phyloP scores from a whole-genome alignment of 2,888 invertebrate genomes.

The Muschampia plurimacula region DNA sequence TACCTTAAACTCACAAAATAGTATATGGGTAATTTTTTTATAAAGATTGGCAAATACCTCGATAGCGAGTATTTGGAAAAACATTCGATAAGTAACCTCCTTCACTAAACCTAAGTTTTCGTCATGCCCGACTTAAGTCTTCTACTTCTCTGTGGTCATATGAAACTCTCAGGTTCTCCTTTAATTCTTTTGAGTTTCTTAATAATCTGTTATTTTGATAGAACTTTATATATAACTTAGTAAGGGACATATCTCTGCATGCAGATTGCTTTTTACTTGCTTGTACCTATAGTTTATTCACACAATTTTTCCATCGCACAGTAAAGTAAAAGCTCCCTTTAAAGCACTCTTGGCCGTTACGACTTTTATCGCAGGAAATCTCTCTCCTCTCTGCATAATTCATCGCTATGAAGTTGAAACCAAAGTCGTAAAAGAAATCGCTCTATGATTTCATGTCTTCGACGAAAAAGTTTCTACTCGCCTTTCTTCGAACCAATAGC shows the following conservation, averaged over 20 bases:
- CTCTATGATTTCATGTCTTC: slow-evolving; percentile 84
- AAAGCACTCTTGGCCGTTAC: slow-evolving; percentile 81
- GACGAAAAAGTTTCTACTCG: slow-evolving; percentile 79
- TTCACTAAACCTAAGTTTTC: too few relatives aligned
- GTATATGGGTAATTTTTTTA: too few relatives aligned
- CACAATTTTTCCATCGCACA: slow-evolving; percentile 25
- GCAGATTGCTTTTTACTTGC: slow-evolving; percentile 10
- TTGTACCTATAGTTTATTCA: neutral
- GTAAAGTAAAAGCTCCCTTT: slow-evolving; percentile 75
- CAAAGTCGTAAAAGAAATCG: slow-evolving; percentile 84
- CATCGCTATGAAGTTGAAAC: slow-evolving; percentile 85
- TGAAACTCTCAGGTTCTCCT: neutral
- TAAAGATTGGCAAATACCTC: too few relatives aligned
- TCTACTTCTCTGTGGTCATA: too few relatives aligned
- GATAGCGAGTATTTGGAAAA: too few relatives aligned
- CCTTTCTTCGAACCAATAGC: slow-evolving; percentile 75
- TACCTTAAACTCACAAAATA: too few relatives aligned
- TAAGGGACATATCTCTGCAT: neutral
- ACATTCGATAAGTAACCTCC: too few relatives aligned
- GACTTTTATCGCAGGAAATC: slow-evolving; percentile 84
- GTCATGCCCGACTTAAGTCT: too few relatives aligned
- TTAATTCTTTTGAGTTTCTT: neutral
- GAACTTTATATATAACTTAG: neutral
- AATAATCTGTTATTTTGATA: neutral
- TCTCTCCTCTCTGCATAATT: slow-evolving; percentile 84